Evolutionary conservation across 2,797 vertebrate genomes (phyloP), one percentile per base, ranked within the genome.

Genomic region (Rhynchonycteris naso): DNA sequence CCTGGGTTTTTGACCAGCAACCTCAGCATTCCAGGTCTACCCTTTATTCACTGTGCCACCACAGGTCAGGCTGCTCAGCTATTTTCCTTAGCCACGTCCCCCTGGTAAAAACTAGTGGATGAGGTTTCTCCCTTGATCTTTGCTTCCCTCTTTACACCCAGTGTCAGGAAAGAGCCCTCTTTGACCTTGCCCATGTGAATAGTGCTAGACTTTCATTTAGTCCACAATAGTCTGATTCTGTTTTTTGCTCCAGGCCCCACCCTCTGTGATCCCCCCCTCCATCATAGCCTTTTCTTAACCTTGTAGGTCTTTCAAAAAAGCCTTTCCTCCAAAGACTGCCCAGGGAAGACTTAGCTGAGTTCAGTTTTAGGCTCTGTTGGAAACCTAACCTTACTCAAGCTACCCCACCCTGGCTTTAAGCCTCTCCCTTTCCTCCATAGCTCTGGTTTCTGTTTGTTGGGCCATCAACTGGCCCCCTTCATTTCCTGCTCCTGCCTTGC

Each of bases 341-440:
- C 2, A 0, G 2, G 9, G 5, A 38, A 35, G 19, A 7, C 11
- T 80, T 56, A 80, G 22, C 21, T 0, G 4, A 11, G 4, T 54
- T n/a, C 22, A 4, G 9, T 85, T 61, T 69, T 80, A 6, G 21
- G 22, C 33, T 82, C 33, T 43, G 4, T 50, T 68, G 50, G 35
- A 88, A 86, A 76, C n/a, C n/a, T 72, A 56, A 71, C 4, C 72
- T 26, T 56, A 65, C 26, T 52, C 28, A 18, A 61, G 16, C 18
- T 1, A 0, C 2, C 58, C 78, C 13, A 19, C 13, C n/a, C 3
- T 10, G 19, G 22, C 4, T 76, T 47, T 72, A 86, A 66, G 54
- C 22, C 18, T 47, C 30, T 30, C 43, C 33, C 21, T 35, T 66
- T 50, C 35, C 47, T 56, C 79, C 43, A 13, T 28, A 30, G n/a